Percentiles rank a stretch among this genome's conserved stretches.
phyloP scores from a whole-genome alignment of 1,140 invertebrate species.

The Aphaenogaster floridana region DNA sequence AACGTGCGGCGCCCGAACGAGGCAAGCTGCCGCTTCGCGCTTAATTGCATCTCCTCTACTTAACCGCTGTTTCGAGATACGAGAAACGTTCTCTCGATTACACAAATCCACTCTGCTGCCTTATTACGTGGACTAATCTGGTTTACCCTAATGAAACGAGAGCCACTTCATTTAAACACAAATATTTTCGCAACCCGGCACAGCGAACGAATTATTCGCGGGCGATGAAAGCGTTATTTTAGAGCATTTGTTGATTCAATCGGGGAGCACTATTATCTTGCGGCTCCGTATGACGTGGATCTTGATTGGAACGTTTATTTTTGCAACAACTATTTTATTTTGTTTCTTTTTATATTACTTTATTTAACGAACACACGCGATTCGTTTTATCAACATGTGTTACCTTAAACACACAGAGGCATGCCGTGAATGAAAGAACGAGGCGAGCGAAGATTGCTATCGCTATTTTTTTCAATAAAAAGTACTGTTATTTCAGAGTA shows the following conservation, averaged over 20 bases:
- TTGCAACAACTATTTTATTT: slow-evolving; percentile 6
- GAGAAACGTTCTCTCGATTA: slow-evolving; percentile 43
- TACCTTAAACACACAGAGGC: slow-evolving; percentile 6
- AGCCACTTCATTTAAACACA: slow-evolving; percentile 49
- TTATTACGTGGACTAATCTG: slow-evolving; percentile 46
- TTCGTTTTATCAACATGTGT: slow-evolving; percentile 45
- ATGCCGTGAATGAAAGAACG: slow-evolving; percentile 11
- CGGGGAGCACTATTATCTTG: slow-evolving; percentile 12
- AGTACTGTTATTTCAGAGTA: slow-evolving; percentile 39
- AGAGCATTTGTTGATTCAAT: slow-evolving; percentile 29
- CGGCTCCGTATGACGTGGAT: background rate
- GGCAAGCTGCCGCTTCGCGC: background rate
- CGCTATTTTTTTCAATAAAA: slow-evolving; percentile 15
- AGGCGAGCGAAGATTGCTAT: slow-evolving; percentile 17
- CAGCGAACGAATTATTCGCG: slow-evolving; percentile 24
- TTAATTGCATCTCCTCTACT: slow-evolving; percentile 52
- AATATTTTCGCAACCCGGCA: slow-evolving; percentile 40
- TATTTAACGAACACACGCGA: slow-evolving; percentile 13
- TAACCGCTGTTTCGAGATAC: slow-evolving; percentile 54
- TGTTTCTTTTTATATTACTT: slow-evolving; percentile 12
- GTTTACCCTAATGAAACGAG: slow-evolving; percentile 31
- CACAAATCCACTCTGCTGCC: slow-evolving; percentile 44
- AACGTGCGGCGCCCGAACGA: slow-evolving; percentile 22
- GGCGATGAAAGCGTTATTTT: slow-evolving; percentile 6
- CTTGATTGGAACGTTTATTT: slow-evolving; percentile 19